Evolutionary conservation across 2,888 invertebrate species (phyloP), one percentile per base, ranked within the genome.

Genomic region (Melieria crassipennis): DNA sequence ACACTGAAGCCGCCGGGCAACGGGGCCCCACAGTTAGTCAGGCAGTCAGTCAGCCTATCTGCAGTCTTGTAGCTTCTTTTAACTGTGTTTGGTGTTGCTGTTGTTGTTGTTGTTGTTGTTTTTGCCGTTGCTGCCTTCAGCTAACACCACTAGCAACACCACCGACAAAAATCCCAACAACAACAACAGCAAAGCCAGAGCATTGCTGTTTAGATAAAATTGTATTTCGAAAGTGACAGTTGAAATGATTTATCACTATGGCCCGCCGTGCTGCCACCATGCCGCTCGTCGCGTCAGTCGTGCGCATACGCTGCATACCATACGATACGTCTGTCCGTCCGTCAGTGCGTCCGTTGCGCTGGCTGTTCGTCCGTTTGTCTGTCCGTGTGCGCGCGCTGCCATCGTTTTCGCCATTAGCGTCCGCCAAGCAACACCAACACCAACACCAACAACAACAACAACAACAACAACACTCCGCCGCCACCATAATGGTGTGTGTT

Each of bases 221-320:
- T 84, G 85, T 85, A 82, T 85, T 85, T 83, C 83, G 81, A 85
- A 85, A 85, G 84, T 85, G 85, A 85, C 85, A 85, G 85, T 84
- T 84, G 81, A 85, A 85, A 85, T 85, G 85, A 85, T 85, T 85
- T 85, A 85, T 85, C 84, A 84, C 85, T 82, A 80, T 78, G 79
- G 80, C 78, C 73, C 68, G 66, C 77, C 78, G 77, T 76, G 78
- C 77, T 67, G 57, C 75, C 72, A 74, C 73, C 77, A 74, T 69
- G 71, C 77, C 72, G 43, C 11, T 64, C 47, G 68, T 57, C 63
- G 47, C 52, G 46, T 46, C 13, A 13, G 16, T 50, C n/a, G 60
- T 43, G 13, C 30, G 62, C 30, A 13, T 46, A n/a, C 58, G 7
- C 62, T 42, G 45, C 30, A 47, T n/a, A 47, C 7, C 56, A 56